phyloP scores from a whole-genome alignment of 2,113 vertebrate species.

The Festucalex cinctus region DNA sequence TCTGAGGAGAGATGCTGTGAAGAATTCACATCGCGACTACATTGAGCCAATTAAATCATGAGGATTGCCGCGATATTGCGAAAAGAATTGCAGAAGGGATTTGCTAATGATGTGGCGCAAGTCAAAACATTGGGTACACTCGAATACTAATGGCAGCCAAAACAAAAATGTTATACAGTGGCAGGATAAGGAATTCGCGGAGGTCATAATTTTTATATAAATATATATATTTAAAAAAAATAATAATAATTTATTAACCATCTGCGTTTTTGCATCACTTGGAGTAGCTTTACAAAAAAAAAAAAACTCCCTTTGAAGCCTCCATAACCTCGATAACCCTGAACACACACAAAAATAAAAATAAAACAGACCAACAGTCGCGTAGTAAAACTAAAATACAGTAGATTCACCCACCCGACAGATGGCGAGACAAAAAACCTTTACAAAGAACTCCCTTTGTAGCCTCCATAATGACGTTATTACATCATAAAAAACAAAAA shows the following conservation, averaged over 20 bases:
- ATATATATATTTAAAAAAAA: too few species aligned
- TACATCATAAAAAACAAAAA: not conserved
- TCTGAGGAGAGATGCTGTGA: not conserved
- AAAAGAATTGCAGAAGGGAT: not conserved
- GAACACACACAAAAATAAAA: too few species aligned
- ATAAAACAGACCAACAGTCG: too few species aligned
- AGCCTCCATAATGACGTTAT: not conserved
- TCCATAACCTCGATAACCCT: too few species aligned
- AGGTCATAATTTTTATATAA: too few species aligned
- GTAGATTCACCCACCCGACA: too few species aligned
- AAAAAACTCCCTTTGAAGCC: not conserved
- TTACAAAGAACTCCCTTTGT: too few species aligned
- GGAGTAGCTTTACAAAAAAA: too few species aligned
- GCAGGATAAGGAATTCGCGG: too few species aligned
- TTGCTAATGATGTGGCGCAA: not conserved
- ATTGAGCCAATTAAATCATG: not conserved
- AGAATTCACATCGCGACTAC: not conserved
- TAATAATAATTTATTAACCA: too few species aligned
- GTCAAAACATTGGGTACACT: not conserved
- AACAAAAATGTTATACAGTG: not conserved
- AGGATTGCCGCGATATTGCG: not conserved
- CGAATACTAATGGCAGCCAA: not conserved
- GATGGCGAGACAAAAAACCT: too few species aligned
- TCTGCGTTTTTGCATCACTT: not conserved
- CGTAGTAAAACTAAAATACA: too few species aligned